Percentiles rank a stretch among this genome's conserved stretches.
Conservation (phyloP, 2,113 vertebrate species). For the Xiphophorus couchianus region DNA sequence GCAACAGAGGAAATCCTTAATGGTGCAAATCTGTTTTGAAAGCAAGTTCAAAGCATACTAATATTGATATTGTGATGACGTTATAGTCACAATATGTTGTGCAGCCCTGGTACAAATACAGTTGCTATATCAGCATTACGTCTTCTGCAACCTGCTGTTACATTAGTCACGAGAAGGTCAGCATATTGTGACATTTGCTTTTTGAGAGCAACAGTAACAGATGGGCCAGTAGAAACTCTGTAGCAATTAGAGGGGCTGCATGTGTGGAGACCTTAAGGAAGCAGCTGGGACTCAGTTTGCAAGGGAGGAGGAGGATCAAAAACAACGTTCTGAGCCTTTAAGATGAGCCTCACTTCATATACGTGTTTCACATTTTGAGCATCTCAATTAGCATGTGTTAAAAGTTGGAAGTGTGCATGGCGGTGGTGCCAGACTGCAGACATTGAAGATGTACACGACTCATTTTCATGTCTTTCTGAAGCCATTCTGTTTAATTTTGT, state of each 20-base stretch:
- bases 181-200: neutral
- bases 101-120: too few species aligned
- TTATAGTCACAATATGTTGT: too few species aligned
- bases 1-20: too few species aligned
- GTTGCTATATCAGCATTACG: neutral
- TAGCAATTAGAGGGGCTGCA: neutral
- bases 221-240: neutral
- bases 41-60: too few species aligned
- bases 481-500: slow-evolving; percentile 18
- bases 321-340: neutral
- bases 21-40: too few species aligned
- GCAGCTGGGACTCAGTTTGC: neutral
- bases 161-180: neutral
- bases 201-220: neutral
- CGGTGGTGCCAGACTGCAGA: too few species aligned
- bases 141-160: neutral
- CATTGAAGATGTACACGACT: too few species aligned
- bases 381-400: neutral
- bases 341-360: neutral
- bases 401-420: too few species aligned
- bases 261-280: neutral
- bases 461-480: slow-evolving; percentile 20
- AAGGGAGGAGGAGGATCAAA: neutral
- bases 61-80: too few species aligned
- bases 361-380: too few species aligned